A percentile compares a stretch with the other conserved stretches of the same genome.
Conservation (phyloP, 2,888 invertebrate species). For the Hydropsyche betteni region DNA sequence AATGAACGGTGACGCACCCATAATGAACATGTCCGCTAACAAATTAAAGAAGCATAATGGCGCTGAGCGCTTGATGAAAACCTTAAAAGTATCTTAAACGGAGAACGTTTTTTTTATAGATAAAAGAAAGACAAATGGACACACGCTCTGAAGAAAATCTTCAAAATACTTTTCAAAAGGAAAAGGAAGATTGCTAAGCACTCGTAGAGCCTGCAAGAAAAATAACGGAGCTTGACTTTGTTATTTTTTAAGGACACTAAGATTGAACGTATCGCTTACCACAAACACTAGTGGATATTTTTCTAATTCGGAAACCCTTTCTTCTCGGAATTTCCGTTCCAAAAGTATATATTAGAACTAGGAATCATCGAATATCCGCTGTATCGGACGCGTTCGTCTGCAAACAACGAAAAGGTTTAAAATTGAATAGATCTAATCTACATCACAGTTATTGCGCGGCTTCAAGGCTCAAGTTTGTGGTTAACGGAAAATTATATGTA, state of each 20-base stretch:
- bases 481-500: too few relatives aligned
- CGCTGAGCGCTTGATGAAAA: not conserved
- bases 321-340: too few relatives aligned
- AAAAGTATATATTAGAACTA: too few relatives aligned
- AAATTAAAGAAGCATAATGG: not conserved
- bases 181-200: conserved; percentile 5
- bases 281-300: not conserved
- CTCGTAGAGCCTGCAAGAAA: not conserved
- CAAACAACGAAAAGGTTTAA: too few relatives aligned
- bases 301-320: too few relatives aligned
- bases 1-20: too few relatives aligned
- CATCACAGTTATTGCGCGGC: too few relatives aligned
- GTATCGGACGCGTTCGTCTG: too few relatives aligned
- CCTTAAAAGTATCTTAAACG: not conserved
- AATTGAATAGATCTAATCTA: too few relatives aligned
- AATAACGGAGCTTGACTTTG: conserved; percentile 10
- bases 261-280: not conserved
- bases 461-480: too few relatives aligned
- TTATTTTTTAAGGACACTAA: not conserved
- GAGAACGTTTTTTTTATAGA: not conserved
- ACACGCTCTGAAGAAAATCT: not conserved
- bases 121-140: not conserved
- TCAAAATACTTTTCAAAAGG: not conserved
- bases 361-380: too few relatives aligned
- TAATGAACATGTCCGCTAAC: not conserved